Evolutionary conservation across 2,113 vertebrate genomes (phyloP).

Genomic region (Pao palembangensis): DNA sequence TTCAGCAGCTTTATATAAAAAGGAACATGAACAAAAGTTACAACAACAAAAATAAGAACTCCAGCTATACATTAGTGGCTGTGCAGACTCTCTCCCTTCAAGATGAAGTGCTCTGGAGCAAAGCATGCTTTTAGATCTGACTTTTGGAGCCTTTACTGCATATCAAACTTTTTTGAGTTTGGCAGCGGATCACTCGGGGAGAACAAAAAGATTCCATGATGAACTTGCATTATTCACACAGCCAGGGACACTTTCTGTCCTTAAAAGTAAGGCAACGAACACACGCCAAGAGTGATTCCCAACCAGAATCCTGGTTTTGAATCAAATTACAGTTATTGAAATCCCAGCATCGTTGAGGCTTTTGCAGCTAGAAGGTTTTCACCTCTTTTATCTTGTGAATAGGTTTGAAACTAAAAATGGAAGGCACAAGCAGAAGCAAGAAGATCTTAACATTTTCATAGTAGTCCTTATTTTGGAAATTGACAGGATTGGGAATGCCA

Average conservation of each 20-base stretch:
- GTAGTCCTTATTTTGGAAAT: too few species aligned
- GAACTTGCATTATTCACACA: constrained; percentile 62
- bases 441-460: too few species aligned
- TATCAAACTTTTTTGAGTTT: constrained; percentile 25
- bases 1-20: constrained; percentile 40
- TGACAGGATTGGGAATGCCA: too few species aligned
- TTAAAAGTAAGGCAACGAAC: constrained; percentile 33
- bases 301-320: constrained; percentile 53
- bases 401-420: too few species aligned
- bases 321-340: constrained; percentile 49
- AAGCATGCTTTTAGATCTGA: background rate
- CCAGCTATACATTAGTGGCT: background rate
- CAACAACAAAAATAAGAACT: background rate
- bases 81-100: constrained; percentile 25
- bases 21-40: background rate
- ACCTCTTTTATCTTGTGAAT: constrained; percentile 37
- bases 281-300: constrained; percentile 28
- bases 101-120: constrained; percentile 4
- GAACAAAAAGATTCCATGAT: constrained; percentile 63
- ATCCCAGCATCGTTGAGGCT: constrained; percentile 36
- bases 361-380: constrained; percentile 35
- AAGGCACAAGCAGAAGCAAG: too few species aligned
- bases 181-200: constrained; percentile 36
- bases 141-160: constrained; percentile 1
- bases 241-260: constrained; percentile 32